phyloP scores from a whole-genome alignment of 2,113 vertebrate genomes.

The Psilopsiagon aurifrons region DNA sequence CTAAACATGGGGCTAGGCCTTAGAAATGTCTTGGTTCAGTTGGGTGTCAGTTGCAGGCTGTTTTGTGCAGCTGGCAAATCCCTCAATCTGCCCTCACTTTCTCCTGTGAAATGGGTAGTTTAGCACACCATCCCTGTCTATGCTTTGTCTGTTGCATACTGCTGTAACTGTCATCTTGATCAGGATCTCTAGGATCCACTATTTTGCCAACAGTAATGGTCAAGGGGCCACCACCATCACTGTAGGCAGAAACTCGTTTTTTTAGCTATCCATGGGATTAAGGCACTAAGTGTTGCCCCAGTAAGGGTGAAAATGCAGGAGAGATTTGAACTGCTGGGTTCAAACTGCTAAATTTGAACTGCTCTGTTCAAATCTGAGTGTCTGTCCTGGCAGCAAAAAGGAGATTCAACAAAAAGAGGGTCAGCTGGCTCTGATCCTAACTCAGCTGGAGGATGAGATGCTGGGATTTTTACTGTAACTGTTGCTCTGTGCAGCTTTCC shows the following conservation, averaged over 20 bases:
- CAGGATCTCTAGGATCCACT: neutral
- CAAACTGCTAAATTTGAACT: neutral
- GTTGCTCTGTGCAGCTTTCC: neutral
- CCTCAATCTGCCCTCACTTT: neutral
- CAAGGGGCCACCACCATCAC: neutral
- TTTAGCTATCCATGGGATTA: neutral
- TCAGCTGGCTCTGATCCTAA: neutral
- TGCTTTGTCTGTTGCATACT: neutral
- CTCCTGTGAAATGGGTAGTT: neutral
- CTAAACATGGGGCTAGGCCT: neutral
- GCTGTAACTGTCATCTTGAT: neutral
- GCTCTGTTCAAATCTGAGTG: neutral
- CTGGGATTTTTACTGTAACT: neutral
- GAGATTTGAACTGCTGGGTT: neutral
- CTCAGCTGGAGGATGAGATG: neutral
- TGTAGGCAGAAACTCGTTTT: rapidly evolving
- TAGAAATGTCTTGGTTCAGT: neutral
- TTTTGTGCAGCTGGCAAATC: neutral
- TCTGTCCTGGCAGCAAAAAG: neutral
- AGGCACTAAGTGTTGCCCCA: neutral
- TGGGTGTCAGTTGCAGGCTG: neutral
- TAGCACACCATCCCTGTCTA: neutral
- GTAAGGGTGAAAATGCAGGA: neutral
- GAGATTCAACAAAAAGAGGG: neutral
- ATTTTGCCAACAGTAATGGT: neutral